Conservation (phyloP, 2,113 vertebrate species). For the Ancistrus triradiatus region DNA sequence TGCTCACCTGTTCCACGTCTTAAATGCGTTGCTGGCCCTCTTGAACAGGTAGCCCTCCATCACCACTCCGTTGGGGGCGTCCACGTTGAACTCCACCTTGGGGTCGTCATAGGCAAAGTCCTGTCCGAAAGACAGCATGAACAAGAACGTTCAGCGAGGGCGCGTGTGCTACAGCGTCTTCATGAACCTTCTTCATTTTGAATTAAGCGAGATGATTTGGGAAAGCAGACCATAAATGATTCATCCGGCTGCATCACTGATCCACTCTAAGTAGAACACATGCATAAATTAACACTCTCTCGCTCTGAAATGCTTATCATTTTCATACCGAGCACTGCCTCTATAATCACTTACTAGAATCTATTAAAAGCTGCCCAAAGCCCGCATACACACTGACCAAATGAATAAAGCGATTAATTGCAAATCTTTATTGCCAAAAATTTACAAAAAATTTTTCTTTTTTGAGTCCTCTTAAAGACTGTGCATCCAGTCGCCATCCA, state of each 20-base stretch:
- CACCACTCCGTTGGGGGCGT: conserved; percentile 91
- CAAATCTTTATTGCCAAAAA: too few species aligned
- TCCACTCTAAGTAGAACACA: conserved; percentile 14
- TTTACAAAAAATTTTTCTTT: too few species aligned
- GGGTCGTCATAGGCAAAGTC: conserved; percentile 92
- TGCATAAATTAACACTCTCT: conserved; percentile 18
- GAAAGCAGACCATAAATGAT: not conserved
- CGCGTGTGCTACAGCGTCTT: not conserved
- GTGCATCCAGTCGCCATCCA: too few species aligned
- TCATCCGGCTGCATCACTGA: not conserved
- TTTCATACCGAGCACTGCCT: too few species aligned
- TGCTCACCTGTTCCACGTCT: conserved; percentile 92
- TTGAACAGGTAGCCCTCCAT: conserved; percentile 99
- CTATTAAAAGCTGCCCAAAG: too few species aligned
- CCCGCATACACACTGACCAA: too few species aligned
- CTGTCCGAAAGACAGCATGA: conserved; percentile 54
- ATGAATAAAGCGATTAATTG: too few species aligned
- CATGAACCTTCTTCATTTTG: not conserved
- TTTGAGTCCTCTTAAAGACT: too few species aligned
- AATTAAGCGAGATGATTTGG: not conserved
- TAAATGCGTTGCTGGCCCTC: conserved; percentile 97
- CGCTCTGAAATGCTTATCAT: too few species aligned
- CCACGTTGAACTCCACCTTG: conserved; percentile 88
- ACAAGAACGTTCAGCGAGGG: not conserved
- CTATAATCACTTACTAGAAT: too few species aligned